A percentile compares a stretch with the other conserved stretches of the same genome.
These are phyloP conservation scores for Porphyrio hochstetteri DNA, from an alignment of 2,113 vertebrate species.

Conservation along the genomic window DNA sequence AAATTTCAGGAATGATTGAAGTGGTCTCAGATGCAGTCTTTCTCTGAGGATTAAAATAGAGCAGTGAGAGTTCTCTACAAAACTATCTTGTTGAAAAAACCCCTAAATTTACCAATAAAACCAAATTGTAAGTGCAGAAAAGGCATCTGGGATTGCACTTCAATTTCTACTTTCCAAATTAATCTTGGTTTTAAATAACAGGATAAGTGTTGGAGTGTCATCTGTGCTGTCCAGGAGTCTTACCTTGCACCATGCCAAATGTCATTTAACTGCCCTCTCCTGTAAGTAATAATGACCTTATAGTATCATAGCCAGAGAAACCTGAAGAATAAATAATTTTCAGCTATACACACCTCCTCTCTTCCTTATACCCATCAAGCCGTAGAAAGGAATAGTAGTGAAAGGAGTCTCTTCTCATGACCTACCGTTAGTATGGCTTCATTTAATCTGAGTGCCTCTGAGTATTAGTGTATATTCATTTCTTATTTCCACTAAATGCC, in stretches of 20 bases:
- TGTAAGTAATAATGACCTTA: background rate
- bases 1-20: background rate
- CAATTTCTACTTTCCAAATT: background rate
- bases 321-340: background rate
- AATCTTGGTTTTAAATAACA: background rate
- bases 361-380: background rate
- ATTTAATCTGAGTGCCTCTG: background rate
- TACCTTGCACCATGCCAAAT: background rate
- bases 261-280: background rate
- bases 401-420: background rate
- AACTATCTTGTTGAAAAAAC: background rate
- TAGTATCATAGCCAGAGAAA: background rate
- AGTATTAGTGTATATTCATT: background rate
- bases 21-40: background rate
- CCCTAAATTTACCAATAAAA: background rate
- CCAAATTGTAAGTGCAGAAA: background rate
- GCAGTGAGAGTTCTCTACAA: background rate
- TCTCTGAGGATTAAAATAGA: background rate
- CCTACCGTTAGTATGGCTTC: background rate
- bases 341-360: background rate
- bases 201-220: background rate
- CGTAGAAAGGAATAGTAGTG: background rate
- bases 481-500: background rate
- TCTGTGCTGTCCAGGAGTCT: background rate
- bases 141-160: background rate